These are phyloP conservation scores for Philopedon plagiatum DNA, from an alignment of 2,888 invertebrate genomes.

Conservation along the genomic window DNA sequence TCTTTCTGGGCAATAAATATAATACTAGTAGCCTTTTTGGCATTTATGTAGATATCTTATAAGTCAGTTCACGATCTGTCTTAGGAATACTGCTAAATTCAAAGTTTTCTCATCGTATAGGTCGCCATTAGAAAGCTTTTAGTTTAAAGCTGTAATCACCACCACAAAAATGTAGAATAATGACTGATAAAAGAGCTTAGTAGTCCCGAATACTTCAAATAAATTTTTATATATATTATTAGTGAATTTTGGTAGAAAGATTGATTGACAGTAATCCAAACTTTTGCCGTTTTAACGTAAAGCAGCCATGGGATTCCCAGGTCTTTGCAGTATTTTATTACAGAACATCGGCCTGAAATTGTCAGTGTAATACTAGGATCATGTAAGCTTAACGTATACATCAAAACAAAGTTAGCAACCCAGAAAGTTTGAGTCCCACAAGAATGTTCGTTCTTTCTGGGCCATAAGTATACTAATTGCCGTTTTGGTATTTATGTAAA, in stretches of 20 bases:
- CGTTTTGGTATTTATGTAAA: neutral
- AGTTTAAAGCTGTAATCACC: no score
- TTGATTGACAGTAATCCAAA: slow-evolving; percentile 33
- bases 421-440: slow-evolving; percentile 22
- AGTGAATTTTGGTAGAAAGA: slow-evolving; percentile 18
- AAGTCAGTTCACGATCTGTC: no score
- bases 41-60: neutral
- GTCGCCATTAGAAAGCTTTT: neutral
- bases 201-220: no score
- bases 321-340: slow-evolving; percentile 14
- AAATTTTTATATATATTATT: no score
- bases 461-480: slow-evolving; percentile 25
- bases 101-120: neutral
- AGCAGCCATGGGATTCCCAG: slow-evolving; percentile 26
- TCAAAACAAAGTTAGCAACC: slow-evolving; percentile 38
- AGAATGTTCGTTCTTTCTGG: slow-evolving; percentile 31
- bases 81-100: no score
- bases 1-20: slow-evolving; percentile 23
- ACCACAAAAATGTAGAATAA: no score
- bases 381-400: slow-evolving; percentile 38
- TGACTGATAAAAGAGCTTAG: no score
- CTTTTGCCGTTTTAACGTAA: slow-evolving; percentile 30
- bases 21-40: slow-evolving; percentile 1
- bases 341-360: slow-evolving; percentile 32
- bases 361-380: slow-evolving; percentile 37